phyloP scores from a whole-genome alignment of 2,888 invertebrate species.

The Caenorhabditis sp. region DNA sequence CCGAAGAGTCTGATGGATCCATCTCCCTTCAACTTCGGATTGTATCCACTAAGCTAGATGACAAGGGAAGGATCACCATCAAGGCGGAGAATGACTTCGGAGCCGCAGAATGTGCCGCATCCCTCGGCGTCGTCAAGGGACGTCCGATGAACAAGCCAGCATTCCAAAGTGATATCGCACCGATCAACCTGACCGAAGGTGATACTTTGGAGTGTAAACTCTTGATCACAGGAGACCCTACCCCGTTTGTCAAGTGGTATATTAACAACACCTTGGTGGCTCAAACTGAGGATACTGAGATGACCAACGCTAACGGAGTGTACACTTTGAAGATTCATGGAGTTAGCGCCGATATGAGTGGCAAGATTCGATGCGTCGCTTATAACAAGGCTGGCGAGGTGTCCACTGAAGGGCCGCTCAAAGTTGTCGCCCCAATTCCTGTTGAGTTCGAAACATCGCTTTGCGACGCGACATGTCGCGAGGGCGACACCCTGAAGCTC shows the following conservation, averaged over 20 bases:
- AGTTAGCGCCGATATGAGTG: slow-evolving; percentile 73
- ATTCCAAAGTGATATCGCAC: slow-evolving; percentile 68
- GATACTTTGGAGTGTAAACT: slow-evolving; percentile 84
- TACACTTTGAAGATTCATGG: slow-evolving; percentile 72
- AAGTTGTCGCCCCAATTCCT: slow-evolving; percentile 69
- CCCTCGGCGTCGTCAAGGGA: slow-evolving; percentile 64
- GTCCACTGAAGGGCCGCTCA: slow-evolving; percentile 71
- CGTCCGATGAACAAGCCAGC: slow-evolving; percentile 64
- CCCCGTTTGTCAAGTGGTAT: slow-evolving; percentile 83
- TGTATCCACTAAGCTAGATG: slow-evolving; percentile 52
- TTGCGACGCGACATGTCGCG: slow-evolving; percentile 71
- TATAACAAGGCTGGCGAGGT: slow-evolving; percentile 72
- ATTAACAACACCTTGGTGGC: slow-evolving; percentile 60
- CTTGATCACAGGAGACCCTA: slow-evolving; percentile 87
- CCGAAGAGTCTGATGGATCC: slow-evolving; percentile 35
- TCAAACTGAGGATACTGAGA: slow-evolving; percentile 69
- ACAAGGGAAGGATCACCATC: slow-evolving; percentile 66
- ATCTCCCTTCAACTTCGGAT: slow-evolving; percentile 70
- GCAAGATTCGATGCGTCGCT: slow-evolving; percentile 74
- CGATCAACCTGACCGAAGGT: slow-evolving; percentile 83
- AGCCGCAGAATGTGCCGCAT: slow-evolving; percentile 62
- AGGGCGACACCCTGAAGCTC: slow-evolving; percentile 71
- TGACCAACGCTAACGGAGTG: slow-evolving; percentile 70
- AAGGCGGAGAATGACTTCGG: slow-evolving; percentile 68
- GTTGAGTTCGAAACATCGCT: slow-evolving; percentile 71